Evolutionary conservation across 2,888 invertebrate species (phyloP).

Genomic region (Pocota personata): DNA sequence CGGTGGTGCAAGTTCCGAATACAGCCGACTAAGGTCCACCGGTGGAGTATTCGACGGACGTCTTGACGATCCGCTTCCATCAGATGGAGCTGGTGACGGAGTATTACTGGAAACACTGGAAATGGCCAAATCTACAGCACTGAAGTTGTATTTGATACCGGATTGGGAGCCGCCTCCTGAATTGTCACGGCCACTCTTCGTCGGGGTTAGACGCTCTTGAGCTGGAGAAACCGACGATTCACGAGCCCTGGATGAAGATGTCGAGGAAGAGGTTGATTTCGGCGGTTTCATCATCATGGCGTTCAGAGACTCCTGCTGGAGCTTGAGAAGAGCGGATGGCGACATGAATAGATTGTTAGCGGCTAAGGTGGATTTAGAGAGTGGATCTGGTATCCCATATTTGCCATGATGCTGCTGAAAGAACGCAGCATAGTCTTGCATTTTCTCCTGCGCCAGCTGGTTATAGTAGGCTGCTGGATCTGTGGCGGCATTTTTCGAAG

Average conservation of each 20-base stretch:
- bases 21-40: conserved; percentile 81
- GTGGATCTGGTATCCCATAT: conserved; percentile 87
- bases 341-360: conserved; percentile 92
- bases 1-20: conserved; percentile 80
- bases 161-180: conserved; percentile 72
- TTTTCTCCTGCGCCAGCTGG: conserved; percentile 83
- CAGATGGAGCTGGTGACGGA: conserved; percentile 80
- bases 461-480: conserved; percentile 81
- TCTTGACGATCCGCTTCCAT: conserved; percentile 80
- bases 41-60: conserved; percentile 80
- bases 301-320: conserved; percentile 84
- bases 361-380: conserved; percentile 89
- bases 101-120: conserved; percentile 82
- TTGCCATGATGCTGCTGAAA: conserved; percentile 83
- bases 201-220: conserved; percentile 81
- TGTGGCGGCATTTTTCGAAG: conserved; percentile 75
- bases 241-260: conserved; percentile 78
- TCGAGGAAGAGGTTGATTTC: conserved; percentile 81
- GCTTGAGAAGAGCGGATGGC: conserved; percentile 87
- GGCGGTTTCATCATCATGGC: conserved; percentile 85
- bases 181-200: conserved; percentile 77
- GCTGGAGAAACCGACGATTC: conserved; percentile 82
- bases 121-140: conserved; percentile 82
- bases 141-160: conserved; percentile 81
- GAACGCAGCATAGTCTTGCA: conserved; percentile 83